Evolutionary conservation across 2,888 invertebrate species (phyloP).

Genomic region (Hypercompe scribonia): DNA sequence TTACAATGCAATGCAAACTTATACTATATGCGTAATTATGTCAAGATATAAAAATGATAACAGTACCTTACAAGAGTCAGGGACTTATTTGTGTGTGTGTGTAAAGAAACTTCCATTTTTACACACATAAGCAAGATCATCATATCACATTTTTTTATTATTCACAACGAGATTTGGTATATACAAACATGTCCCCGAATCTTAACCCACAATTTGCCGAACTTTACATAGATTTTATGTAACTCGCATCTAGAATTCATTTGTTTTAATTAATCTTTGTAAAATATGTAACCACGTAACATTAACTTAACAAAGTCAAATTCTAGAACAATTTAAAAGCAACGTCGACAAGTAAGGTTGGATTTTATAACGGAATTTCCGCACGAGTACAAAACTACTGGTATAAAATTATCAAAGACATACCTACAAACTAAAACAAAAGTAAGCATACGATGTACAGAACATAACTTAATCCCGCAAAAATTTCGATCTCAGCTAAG

Average conservation of each 20-base stretch:
- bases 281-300: background rate
- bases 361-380: slow-evolving; percentile 25
- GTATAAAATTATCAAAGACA: background rate
- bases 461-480: slow-evolving; percentile 28
- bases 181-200: slow-evolving; percentile 2
- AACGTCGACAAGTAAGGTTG: background rate
- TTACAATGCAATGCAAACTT: slow-evolving; percentile 66
- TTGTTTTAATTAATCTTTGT: background rate
- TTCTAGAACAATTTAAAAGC: background rate
- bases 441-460: background rate
- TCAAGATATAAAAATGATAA: slow-evolving; percentile 61
- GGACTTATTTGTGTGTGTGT: slow-evolving; percentile 18
- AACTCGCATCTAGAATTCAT: background rate
- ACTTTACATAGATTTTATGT: background rate
- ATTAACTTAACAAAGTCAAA: background rate
- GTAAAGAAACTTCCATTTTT: slow-evolving; percentile 1
- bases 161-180: background rate
- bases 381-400: slow-evolving; percentile 25
- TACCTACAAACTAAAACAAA: background rate
- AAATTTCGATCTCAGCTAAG: slow-evolving; percentile 26
- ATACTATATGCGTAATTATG: slow-evolving; percentile 55
- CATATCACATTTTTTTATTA: background rate
- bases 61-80: slow-evolving; percentile 46
- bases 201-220: slow-evolving; percentile 1
- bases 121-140: background rate